Evolutionary conservation across 2,797 vertebrate species (phyloP), one percentile per base, ranked within the genome.

Genomic region (Geotrypetes seraphini): DNA sequence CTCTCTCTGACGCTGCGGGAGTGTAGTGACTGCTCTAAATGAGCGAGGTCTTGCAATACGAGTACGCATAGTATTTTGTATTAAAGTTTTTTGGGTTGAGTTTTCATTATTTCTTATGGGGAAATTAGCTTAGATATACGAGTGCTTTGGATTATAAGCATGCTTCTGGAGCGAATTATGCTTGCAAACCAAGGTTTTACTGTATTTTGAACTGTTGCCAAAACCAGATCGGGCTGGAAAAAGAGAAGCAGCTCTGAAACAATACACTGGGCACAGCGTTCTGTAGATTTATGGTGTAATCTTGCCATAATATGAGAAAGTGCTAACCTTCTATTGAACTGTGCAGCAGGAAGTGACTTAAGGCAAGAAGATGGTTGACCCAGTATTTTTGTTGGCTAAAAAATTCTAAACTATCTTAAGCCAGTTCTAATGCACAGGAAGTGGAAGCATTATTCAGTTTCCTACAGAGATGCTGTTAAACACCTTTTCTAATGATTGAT

Each of bases 351-450:
- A 81, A 78, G 39, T 89, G 88, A 88, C 75, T 90, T 78, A 88
- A 16, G 54, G 54, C 58, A 60, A 43, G 63, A 59, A 72, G 78
- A 66, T 50, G 47, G 80, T 60, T 74, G 74, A 78, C 72, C 57
- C 53, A 43, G 72, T 85, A 64, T 90, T 90, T 86, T 70, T 73
- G 36, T 81, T 90, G 88, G 87, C 81, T 29, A 4, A 44, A 13
- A 52, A 37, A 36, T 35, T 11, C 49, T 43, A 26, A 57, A 60
- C 57, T 58, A 38, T 58, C 58, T 28, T 14, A 34, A 41, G 58
- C 57, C 63, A 50, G 44, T 43, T 56, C 50, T 46, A 47, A 28
- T 37, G 53, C 28, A 49, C 58, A 83, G 86, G 85, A 90, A 86
- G 76, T 57, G 36, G 53, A 71, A 44, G 52, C 59, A 71, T 68